Evolutionary conservation across 2,888 invertebrate genomes (phyloP), one percentile per base, ranked within the genome.

Genomic region (Habroteleia sp.): DNA sequence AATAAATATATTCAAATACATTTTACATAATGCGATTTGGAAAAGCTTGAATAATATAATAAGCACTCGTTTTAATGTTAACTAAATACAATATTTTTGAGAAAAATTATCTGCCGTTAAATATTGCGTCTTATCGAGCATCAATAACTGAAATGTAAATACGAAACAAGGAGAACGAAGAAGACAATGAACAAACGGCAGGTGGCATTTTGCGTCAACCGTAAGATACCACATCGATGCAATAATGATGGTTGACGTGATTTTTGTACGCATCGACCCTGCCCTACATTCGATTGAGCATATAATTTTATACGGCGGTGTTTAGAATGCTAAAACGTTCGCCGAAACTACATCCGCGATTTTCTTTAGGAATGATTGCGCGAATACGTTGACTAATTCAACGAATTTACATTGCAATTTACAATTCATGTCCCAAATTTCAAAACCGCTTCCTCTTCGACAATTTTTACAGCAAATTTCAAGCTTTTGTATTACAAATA

Each of bases 221-320:
- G 14, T 27, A 17, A 20, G 52, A 44, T 42, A 52, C 42, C 46
- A 25, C 31, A 27, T 42, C 27, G 29, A n/a, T 11, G 54, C 54
- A 52, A 54, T 46, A 54, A 71, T 25, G 37, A 71, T 52, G 41
- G 44, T 54, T 44, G 37, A 37, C 20, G 52, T 62, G 62, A 71
- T 71, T 71, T 71, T 71, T 62, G 71, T 62, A 16, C 46, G 72
- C 63, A 56, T 46, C 41, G 72, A 72, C 72, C 72, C 72, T 72
- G 72, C 72, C 63, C 72, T 25, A 72, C 41, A 72, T 72, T 63
- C 42, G 17, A 25, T 20, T 14, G 23, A 4, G n/a, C n/a, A 17
- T 27, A 62, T 62, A 62, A 60, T 60, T 37, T 41, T 62, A 56
- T 33, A 69, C 20, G 14, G 6, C 13, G 25, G 6, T 44, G 60